These are phyloP conservation scores for Diplazon laetatorius DNA, from an alignment of 2,888 invertebrate species.

Conservation along the genomic window DNA sequence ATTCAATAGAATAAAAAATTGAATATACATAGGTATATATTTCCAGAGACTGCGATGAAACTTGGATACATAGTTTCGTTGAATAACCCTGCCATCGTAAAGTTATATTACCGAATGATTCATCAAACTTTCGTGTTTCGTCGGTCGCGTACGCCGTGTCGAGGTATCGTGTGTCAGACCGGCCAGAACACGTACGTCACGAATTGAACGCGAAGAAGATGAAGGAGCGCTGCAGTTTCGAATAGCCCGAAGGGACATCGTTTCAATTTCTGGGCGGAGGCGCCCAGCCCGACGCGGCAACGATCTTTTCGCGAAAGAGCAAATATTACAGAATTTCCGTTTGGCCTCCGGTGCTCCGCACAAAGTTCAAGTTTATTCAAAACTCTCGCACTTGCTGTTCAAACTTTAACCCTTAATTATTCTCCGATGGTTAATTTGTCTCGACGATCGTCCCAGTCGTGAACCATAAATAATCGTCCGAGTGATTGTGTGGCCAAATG, in stretches of 20 bases:
- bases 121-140: conserved; percentile 29
- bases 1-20: no score
- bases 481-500: no score
- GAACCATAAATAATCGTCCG: background rate
- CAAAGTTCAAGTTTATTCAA: background rate
- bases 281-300: conserved; percentile 4
- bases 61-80: background rate
- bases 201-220: conserved; percentile 10
- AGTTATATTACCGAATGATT: conserved; percentile 25
- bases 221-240: conserved; percentile 40
- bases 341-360: background rate
- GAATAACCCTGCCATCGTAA: background rate
- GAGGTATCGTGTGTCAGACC: background rate
- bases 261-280: conserved; percentile 50
- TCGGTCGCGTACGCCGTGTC: background rate
- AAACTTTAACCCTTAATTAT: background rate
- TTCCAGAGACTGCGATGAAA: background rate
- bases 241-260: conserved; percentile 40
- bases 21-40: no score
- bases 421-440: background rate
- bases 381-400: background rate
- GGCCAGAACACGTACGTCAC: conserved; percentile 4
- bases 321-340: conserved; percentile 10
- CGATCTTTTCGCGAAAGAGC: conserved; percentile 43
- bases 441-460: background rate